These are phyloP conservation scores for Stenodera caucasica DNA, from an alignment of 2,888 invertebrate genomes.

Conservation along the genomic window DNA sequence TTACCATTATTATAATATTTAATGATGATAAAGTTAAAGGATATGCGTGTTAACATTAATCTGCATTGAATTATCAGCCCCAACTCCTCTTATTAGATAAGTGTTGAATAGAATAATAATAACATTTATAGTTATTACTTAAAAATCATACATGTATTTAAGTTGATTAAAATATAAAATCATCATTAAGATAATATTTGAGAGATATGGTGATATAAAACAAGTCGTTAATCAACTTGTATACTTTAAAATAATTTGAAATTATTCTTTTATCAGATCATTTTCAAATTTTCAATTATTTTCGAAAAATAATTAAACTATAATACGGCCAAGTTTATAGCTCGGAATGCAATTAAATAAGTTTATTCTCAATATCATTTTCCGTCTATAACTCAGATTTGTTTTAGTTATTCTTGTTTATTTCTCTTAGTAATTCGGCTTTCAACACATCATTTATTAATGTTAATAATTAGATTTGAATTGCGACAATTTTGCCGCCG, in stretches of 20 bases:
- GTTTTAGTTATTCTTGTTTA: too few species aligned
- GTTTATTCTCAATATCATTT: too few species aligned
- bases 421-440: too few species aligned
- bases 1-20: neutral
- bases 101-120: neutral
- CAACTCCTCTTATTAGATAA: neutral
- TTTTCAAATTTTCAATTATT: too few species aligned
- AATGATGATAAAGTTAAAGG: neutral
- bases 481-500: too few species aligned
- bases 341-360: neutral
- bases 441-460: too few species aligned
- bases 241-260: too few species aligned
- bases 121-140: neutral
- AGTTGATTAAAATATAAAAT: neutral
- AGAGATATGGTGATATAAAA: neutral
- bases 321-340: neutral
- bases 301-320: neutral
- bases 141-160: neutral
- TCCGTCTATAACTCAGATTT: neutral
- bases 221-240: too few species aligned
- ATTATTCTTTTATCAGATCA: too few species aligned
- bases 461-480: too few species aligned
- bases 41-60: neutral
- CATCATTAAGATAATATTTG: neutral
- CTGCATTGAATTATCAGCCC: neutral